phyloP scores from a whole-genome alignment of 1,140 invertebrate species.

The Drosophila lowei region DNA sequence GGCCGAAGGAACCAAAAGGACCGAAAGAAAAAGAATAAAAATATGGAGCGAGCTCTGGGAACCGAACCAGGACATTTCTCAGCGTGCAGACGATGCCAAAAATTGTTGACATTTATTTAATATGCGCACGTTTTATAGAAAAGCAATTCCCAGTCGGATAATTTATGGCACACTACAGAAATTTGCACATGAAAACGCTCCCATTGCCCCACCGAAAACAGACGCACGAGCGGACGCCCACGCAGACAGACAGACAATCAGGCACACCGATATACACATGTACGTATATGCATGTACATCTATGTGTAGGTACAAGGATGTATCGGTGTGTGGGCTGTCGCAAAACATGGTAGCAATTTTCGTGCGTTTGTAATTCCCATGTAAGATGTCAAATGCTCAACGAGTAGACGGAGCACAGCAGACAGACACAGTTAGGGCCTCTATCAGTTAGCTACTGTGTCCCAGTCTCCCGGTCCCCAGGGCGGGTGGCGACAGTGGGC shows the following conservation, averaged over 20 bases:
- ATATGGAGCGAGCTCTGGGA: conserved; percentile 10
- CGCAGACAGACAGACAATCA: conserved; percentile 13
- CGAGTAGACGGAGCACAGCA: conserved; percentile 34
- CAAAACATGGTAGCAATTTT: conserved; percentile 79
- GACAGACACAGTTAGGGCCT: conserved; percentile 41
- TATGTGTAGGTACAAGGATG: conserved; percentile 17
- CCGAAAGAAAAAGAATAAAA: conserved; percentile 52
- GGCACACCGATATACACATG: conserved; percentile 24
- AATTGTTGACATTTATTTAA: conserved; percentile 82
- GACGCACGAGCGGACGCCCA: conserved; percentile 12
- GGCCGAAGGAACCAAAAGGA: conserved; percentile 20
- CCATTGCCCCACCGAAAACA: not conserved
- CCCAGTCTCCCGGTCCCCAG: conserved; percentile 38
- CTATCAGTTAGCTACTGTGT: conserved; percentile 32
- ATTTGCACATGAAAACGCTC: conserved; percentile 76
- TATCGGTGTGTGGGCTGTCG: conserved; percentile 52
- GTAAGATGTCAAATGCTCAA: conserved; percentile 78
- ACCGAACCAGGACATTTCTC: conserved; percentile 14
- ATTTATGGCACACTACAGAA: conserved; percentile 81
- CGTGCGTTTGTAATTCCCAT: conserved; percentile 81
- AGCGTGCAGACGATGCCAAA: conserved; percentile 56
- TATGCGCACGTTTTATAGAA: conserved; percentile 82
- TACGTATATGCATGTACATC: conserved; percentile 1
- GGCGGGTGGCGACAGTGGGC: conserved; percentile 28
- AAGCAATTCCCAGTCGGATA: conserved; percentile 81